Base-by-base conservation (phyloP, 1,140 invertebrate species). In the Bombyx mori region DNA sequence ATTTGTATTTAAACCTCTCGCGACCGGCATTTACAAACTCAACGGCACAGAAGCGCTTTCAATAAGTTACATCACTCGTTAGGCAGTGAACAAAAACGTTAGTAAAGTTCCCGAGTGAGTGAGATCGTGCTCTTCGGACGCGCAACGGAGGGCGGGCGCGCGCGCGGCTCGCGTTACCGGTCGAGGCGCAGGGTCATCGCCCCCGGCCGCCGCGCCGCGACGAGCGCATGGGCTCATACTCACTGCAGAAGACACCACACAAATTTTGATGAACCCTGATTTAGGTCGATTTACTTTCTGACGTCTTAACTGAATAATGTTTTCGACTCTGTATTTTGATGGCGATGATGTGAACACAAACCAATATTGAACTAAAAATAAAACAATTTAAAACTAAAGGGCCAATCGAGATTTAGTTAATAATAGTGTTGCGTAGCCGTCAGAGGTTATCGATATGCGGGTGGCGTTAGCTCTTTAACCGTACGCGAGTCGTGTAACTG, bases 161-260 rank as follows among this genome's bases (percentile, higher is more conserved):
- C 12, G 58, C 45, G 55, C 18, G 57, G 58, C 48, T 66, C 50
- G 63, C n/a, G 3, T 68, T 72, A 77, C 71, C 77, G 68, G 69
- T 52, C 62, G 66, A 51, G 66, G 65, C 78, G 69, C 54, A 55
- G 65, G 63, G 80, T 79, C 78, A 80, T 63, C 79, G 74, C 73
- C 72, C 70, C 64, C 71, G 63, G 60, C 69, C 69, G 73, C 70
- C 26, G 12, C 12, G 5, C 12, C 44, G 69, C 62, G 60, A 58
- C 66, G 61, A 57, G 63, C 74, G 60, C 76, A 78, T 72, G 75
- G 80, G 77, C 74, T 75, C 77, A 72, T 79, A 78, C 71, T 73
- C 75, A 67, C 80, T 83, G 77, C 67, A 66, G 60, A 79, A 66
- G 70, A 79, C 68, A 76, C 66, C 35, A 53, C 52, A 12, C 52